phyloP scores from a whole-genome alignment of 92 coral and sea anemone species.

The Bergia sp. region DNA sequence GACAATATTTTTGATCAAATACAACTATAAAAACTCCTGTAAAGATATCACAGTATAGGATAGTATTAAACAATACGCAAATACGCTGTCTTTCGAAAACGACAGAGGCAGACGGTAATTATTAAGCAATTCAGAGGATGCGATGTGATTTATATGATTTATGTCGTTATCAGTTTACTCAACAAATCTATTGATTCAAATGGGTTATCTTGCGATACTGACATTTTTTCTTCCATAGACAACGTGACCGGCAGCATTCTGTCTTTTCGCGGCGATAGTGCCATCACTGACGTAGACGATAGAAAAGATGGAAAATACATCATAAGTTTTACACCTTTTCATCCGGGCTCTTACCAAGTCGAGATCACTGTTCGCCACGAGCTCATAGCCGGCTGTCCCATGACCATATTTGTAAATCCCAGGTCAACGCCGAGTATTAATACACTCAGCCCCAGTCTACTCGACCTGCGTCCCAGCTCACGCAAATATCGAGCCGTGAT shows the following conservation, averaged over 20 bases:
- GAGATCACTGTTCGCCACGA: constrained; percentile 74
- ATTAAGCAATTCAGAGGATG: too few species aligned
- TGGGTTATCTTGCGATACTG: neutral
- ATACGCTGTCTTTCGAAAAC: too few species aligned
- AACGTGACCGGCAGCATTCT: constrained; percentile 53
- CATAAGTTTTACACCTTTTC: constrained; percentile 76
- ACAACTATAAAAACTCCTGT: too few species aligned
- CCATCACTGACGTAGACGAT: constrained; percentile 66
- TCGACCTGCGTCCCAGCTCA: constrained; percentile 18
- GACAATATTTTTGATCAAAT: too few species aligned
- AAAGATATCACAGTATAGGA: too few species aligned
- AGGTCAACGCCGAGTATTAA: constrained; percentile 49
- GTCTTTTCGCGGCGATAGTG: constrained; percentile 59
- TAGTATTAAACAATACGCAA: too few species aligned
- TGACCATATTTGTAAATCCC: constrained; percentile 64
- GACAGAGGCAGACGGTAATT: too few species aligned
- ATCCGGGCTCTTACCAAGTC: constrained; percentile 69
- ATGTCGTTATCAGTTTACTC: too few species aligned
- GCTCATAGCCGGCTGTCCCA: constrained; percentile 66
- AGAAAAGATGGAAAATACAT: constrained; percentile 75
- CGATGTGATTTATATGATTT: too few species aligned
- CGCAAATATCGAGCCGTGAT: constrained; percentile 56
- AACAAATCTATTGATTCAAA: neutral
- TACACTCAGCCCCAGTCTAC: constrained; percentile 50
- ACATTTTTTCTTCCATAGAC: neutral